Evolutionary conservation across 2,113 vertebrate species (phyloP).

Genomic region (Edolisoma coerulescens): DNA sequence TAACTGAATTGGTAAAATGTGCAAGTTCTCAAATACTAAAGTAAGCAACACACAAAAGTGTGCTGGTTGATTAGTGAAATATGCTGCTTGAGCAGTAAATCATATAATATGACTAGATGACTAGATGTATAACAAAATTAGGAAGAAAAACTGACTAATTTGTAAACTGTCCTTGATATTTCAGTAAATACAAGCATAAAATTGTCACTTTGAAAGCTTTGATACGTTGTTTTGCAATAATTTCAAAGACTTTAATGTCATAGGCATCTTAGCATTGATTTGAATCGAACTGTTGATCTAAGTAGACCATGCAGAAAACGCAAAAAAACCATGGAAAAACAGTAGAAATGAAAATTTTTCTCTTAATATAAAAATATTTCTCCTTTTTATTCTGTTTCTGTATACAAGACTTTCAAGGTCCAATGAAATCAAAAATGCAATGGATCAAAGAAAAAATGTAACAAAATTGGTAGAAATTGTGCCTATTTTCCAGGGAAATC

Average conservation of each 20-base stretch:
- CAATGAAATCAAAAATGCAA: neutral
- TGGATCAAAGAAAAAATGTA: neutral
- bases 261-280: neutral
- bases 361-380: neutral
- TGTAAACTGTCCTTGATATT: slow-evolving; percentile 14
- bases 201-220: neutral
- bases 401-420: neutral
- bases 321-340: accelerated
- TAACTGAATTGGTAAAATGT: neutral
- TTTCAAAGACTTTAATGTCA: neutral
- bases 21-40: neutral
- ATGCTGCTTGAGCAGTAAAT: slow-evolving; percentile 36
- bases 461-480: neutral
- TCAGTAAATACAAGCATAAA: neutral
- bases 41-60: neutral
- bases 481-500: neutral
- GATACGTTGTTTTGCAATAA: neutral
- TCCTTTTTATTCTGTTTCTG: neutral
- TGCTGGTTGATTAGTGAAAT: slow-evolving; percentile 33
- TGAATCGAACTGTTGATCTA: neutral
- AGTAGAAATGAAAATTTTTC: neutral
- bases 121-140: neutral
- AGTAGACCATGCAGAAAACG: neutral
- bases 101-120: neutral
- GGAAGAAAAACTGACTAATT: neutral